phyloP scores from a whole-genome alignment of 2,113 vertebrate genomes.

The Sarotherodon lohbergeri region DNA sequence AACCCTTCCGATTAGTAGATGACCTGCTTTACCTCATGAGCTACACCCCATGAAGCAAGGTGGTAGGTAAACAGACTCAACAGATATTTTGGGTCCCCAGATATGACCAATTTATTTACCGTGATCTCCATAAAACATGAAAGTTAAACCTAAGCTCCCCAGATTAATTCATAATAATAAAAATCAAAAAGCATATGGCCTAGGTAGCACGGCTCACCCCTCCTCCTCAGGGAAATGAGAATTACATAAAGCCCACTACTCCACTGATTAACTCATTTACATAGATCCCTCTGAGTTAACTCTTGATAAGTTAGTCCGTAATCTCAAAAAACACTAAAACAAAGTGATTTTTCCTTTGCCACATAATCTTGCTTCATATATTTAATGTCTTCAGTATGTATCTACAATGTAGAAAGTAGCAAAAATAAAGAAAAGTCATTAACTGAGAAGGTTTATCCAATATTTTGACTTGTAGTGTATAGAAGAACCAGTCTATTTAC shows the following conservation, averaged over 20 bases:
- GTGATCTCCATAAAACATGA: background rate
- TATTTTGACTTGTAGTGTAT: background rate
- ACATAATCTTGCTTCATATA: background rate
- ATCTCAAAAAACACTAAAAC: background rate
- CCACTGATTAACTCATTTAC: background rate
- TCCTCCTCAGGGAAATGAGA: background rate
- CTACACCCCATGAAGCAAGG: background rate
- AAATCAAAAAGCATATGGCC: background rate
- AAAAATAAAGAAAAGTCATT: background rate
- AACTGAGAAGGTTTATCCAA: background rate
- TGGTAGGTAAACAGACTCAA: background rate
- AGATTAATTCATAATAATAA: background rate
- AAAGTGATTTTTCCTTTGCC: background rate
- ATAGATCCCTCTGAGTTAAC: background rate
- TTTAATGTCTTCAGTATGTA: background rate
- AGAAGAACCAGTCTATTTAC: background rate
- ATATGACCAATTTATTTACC: background rate
- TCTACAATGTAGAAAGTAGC: background rate
- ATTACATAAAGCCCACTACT: background rate
- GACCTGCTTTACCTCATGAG: background rate
- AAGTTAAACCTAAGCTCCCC: background rate
- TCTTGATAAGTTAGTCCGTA: rapidly evolving
- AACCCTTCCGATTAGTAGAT: background rate
- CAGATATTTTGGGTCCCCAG: background rate
- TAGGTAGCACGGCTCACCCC: background rate